Evolutionary conservation across 1,140 invertebrate species (phyloP).

Genomic region (Drosophila chauvacae): DNA sequence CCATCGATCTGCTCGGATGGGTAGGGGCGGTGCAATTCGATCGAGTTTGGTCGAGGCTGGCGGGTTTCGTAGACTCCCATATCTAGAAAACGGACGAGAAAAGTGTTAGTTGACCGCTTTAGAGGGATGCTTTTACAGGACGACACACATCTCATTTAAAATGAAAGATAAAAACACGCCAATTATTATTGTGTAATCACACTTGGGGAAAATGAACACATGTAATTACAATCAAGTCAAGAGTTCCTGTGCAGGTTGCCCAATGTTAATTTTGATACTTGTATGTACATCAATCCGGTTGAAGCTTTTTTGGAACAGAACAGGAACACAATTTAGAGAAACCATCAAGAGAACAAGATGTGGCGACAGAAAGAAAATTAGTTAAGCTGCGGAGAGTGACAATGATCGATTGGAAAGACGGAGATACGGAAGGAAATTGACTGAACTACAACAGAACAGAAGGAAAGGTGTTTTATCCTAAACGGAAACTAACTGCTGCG

Average conservation of each 20-base stretch:
- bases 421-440: conserved; percentile 33
- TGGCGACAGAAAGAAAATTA: conserved; percentile 39
- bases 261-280: conserved; percentile 16
- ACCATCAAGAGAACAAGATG: conserved; percentile 32
- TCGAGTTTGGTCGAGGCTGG: conserved; percentile 90
- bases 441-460: conserved; percentile 43
- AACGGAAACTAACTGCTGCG: conserved; percentile 19
- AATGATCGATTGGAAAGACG: conserved; percentile 40
- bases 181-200: conserved; percentile 48
- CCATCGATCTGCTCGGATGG: conserved; percentile 86
- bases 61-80: conserved; percentile 85
- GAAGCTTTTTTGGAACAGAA: conserved; percentile 19
- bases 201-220: conserved; percentile 10
- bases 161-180: conserved; percentile 26
- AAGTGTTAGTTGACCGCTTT: conserved; percentile 1
- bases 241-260: conserved; percentile 20
- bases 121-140: conserved; percentile 6
- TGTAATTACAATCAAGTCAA: conserved; percentile 39
- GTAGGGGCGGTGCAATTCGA: conserved; percentile 90
- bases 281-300: conserved; percentile 9
- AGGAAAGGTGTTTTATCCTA: conserved; percentile 25
- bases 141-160: conserved; percentile 39
- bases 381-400: conserved; percentile 42
- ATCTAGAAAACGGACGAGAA: conserved; percentile 59
- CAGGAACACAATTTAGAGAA: conserved; percentile 29